phyloP scores from a whole-genome alignment of 2,113 vertebrate genomes.

The Meleagris gallopavo region DNA sequence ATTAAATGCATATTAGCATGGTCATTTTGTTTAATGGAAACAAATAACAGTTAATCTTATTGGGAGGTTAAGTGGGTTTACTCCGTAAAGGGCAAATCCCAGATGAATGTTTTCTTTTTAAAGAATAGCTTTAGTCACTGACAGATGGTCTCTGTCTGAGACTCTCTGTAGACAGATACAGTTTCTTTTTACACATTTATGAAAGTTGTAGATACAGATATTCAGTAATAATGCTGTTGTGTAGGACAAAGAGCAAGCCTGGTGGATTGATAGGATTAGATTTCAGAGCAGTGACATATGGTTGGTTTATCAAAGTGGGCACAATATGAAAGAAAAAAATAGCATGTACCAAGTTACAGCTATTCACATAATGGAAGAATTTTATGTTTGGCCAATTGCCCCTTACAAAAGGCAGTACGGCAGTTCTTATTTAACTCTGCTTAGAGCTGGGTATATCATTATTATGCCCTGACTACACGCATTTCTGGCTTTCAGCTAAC shows the following conservation, averaged over 20 bases:
- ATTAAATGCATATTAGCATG: conserved; percentile 82
- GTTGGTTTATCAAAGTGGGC: conserved; percentile 77
- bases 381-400: background rate
- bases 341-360: conserved; percentile 60
- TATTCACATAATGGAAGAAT: conserved; percentile 32
- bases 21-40: conserved; percentile 86
- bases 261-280: conserved; percentile 79
- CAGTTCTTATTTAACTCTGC: background rate
- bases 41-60: conserved; percentile 87
- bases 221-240: conserved; percentile 77
- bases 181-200: conserved; percentile 85
- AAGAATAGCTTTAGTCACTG: conserved; percentile 79
- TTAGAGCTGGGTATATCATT: background rate
- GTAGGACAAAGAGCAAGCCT: conserved; percentile 76
- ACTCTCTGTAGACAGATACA: conserved; percentile 79
- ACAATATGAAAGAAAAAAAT: conserved; percentile 61
- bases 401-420: background rate
- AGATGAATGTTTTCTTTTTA: conserved; percentile 79
- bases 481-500: conserved; percentile 38
- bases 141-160: conserved; percentile 87
- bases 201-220: conserved; percentile 84
- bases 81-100: conserved; percentile 83
- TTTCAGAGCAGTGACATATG: conserved; percentile 82
- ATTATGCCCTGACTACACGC: background rate
- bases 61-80: conserved; percentile 86